Percentiles rank a stretch among this genome's conserved stretches.
Conservation (phyloP, 2,797 vertebrate species). For the Botia kubotai region DNA sequence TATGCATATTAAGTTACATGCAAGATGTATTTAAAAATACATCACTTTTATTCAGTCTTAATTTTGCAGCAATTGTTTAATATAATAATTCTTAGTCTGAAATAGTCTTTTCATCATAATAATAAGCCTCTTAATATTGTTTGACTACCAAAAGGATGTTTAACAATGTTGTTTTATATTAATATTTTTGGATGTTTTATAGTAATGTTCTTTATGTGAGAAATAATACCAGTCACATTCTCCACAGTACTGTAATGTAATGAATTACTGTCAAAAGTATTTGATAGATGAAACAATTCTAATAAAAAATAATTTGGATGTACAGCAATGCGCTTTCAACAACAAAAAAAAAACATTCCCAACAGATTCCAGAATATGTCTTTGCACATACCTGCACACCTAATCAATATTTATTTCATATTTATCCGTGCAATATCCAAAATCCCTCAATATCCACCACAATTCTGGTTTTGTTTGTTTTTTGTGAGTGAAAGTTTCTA, state of each 20-base stretch:
- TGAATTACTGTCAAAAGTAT: background rate
- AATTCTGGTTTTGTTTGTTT: constrained; percentile 12
- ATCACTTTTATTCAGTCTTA: background rate
- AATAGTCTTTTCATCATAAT: background rate
- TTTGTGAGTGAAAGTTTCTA: background rate
- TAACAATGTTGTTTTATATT: constrained; percentile 36
- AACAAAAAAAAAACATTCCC: background rate
- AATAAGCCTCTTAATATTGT: background rate
- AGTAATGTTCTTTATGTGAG: background rate
- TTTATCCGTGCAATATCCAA: constrained; percentile 40
- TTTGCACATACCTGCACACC: background rate
- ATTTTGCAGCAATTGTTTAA: too few species aligned
- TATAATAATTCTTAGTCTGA: background rate
- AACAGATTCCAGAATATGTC: constrained; percentile 2
- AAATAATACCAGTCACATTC: background rate
- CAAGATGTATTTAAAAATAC: background rate
- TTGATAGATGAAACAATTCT: background rate
- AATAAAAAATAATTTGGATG: constrained; percentile 13
- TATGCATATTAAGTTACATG: too few species aligned
- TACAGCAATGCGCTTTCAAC: background rate
- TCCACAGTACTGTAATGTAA: background rate
- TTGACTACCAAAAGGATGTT: constrained; percentile 2
- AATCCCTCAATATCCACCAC: constrained; percentile 1
- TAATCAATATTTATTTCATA: constrained; percentile 42
- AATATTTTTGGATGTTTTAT: constrained; percentile 34